phyloP scores from a whole-genome alignment of 2,797 vertebrate genomes.

The Mareca penelope region DNA sequence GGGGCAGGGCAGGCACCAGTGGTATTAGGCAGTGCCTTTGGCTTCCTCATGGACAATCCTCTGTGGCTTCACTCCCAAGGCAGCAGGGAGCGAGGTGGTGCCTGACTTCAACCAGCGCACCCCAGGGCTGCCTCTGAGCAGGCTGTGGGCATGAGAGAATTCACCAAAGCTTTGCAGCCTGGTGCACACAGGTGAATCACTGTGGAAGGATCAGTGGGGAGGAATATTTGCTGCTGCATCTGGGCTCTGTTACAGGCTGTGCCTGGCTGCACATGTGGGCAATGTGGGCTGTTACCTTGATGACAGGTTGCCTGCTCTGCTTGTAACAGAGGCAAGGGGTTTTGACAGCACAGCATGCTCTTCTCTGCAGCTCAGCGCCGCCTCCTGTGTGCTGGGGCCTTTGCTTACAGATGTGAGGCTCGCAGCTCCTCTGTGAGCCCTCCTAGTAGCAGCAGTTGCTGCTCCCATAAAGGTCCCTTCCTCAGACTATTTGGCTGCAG shows the following conservation, averaged over 20 bases:
- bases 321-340: too few species aligned
- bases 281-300: too few species aligned
- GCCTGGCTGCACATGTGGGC: rapidly evolving
- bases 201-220: background rate
- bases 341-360: too few species aligned
- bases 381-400: too few species aligned
- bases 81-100: background rate
- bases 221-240: background rate
- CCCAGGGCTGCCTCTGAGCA: background rate
- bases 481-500: background rate
- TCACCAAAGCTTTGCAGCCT: background rate
- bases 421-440: too few species aligned
- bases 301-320: too few species aligned
- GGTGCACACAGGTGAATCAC: background rate
- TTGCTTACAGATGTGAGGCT: too few species aligned
- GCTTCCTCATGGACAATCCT: background rate
- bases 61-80: background rate
- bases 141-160: rapidly evolving
- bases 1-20: background rate
- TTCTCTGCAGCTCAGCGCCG: too few species aligned
- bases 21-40: background rate
- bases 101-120: background rate
- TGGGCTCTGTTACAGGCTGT: background rate
- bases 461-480: background rate
- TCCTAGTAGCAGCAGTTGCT: too few species aligned